A percentile compares a stretch with the other conserved stretches of the same genome.
Conservation (phyloP, 1,140 invertebrate genomes). For the Carcinoscorpius rotundicauda region DNA sequence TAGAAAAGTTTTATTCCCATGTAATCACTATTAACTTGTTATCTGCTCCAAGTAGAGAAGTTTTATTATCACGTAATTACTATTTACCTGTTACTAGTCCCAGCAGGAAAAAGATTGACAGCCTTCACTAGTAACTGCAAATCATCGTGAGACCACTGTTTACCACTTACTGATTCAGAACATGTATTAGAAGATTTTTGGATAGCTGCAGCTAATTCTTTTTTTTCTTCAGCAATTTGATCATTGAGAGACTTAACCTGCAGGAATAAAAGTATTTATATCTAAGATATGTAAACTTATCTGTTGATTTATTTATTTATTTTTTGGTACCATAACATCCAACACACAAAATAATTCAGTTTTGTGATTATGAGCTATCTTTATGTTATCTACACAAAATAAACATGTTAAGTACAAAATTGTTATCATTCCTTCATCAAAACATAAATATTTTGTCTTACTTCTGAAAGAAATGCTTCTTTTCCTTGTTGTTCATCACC, state of each 20-base stretch:
- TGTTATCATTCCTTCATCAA: no score
- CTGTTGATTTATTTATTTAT: no score
- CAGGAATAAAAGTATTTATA: conserved; percentile 7
- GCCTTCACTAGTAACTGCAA: conserved; percentile 84
- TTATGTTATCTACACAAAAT: no score
- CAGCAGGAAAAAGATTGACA: conserved; percentile 90
- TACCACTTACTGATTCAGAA: conserved; percentile 13
- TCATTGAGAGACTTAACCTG: conserved; percentile 54
- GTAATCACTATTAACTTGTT: no score
- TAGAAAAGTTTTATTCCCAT: no score
- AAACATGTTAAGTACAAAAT: no score
- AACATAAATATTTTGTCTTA: no score
- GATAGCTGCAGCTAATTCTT: conserved; percentile 26
- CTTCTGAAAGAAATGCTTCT: neutral
- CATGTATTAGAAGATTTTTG: conserved; percentile 11
- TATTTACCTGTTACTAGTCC: conserved; percentile 65
- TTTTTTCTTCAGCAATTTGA: conserved; percentile 59
- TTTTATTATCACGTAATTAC: neutral
- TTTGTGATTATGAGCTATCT: no score
- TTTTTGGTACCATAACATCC: no score
- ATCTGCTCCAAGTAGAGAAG: no score
- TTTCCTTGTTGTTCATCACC: neutral
- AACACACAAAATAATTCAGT: no score
- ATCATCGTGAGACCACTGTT: conserved; percentile 65
- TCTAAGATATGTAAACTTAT: neutral